Conservation (phyloP, 2,888 invertebrate species). For the Lutraria lutraria region DNA sequence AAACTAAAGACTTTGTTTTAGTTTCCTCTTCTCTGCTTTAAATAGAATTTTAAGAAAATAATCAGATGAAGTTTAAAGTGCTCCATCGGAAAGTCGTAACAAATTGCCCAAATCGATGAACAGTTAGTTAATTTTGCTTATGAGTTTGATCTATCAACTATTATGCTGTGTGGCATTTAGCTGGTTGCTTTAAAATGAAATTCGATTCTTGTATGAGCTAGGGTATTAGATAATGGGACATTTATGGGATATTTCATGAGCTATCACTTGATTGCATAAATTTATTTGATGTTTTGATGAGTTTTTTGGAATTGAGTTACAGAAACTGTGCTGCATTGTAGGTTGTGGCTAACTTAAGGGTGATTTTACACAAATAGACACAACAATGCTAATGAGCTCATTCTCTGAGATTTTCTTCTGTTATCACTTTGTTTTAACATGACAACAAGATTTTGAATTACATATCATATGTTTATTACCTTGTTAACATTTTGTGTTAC, state of each 20-base stretch:
- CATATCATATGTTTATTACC: too few species aligned
- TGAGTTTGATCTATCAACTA: neutral
- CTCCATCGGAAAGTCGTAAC: neutral
- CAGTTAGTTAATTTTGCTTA: neutral
- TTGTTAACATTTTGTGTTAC: too few species aligned
- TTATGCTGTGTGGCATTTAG: neutral
- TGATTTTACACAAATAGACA: neutral
- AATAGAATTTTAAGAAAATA: too few species aligned
- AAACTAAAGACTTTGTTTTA: too few species aligned
- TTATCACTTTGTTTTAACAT: too few species aligned
- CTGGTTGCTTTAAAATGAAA: neutral
- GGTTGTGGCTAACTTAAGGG: neutral
- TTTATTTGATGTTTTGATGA: neutral
- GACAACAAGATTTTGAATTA: too few species aligned
- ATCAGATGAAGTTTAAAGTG: neutral
- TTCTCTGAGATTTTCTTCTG: too few species aligned
- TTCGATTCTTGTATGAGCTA: slow-evolving; percentile 13
- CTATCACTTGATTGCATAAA: slow-evolving; percentile 5
- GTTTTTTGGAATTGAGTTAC: neutral
- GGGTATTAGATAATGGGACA: neutral
- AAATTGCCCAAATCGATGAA: neutral
- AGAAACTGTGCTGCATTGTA: neutral
- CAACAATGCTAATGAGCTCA: too few species aligned
- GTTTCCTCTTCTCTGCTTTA: too few species aligned
- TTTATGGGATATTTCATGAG: neutral